Percentiles rank a stretch among this genome's conserved stretches.
These are phyloP conservation scores for Leptinotarsa juncta DNA, from an alignment of 2,888 invertebrate species.

Conservation along the genomic window DNA sequence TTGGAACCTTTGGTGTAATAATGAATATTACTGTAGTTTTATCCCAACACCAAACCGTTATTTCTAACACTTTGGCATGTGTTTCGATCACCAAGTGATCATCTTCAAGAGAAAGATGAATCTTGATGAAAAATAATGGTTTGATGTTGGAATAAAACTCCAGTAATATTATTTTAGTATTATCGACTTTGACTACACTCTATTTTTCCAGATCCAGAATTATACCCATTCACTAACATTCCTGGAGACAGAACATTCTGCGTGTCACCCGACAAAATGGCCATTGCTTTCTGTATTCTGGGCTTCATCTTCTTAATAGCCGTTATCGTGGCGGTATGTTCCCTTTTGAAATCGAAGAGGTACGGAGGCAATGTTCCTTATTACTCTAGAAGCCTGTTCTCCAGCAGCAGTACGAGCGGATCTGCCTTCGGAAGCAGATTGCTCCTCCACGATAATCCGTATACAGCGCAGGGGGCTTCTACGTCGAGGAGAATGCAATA, in stretches of 20 bases:
- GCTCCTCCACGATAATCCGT: conserved; percentile 72
- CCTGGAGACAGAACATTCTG: conserved; percentile 77
- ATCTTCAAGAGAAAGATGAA: no score
- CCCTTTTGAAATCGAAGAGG: conserved; percentile 73
- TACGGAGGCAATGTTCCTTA: conserved; percentile 67
- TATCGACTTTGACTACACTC: not conserved
- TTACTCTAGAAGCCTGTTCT: conserved; percentile 74
- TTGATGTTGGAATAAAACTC: no score
- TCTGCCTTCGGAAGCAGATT: conserved; percentile 73
- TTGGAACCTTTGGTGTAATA: no score
- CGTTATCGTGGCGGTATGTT: conserved; percentile 76
- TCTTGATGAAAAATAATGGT: no score
- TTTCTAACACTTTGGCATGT: no score
- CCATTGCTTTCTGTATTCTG: conserved; percentile 78
- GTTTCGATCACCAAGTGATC: no score
- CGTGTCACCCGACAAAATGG: conserved; percentile 81
- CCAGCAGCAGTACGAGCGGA: conserved; percentile 70
- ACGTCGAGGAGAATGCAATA: conserved; percentile 56
- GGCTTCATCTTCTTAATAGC: conserved; percentile 80
- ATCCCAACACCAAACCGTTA: no score
- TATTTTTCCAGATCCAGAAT: conserved; percentile 51
- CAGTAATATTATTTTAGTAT: no score
- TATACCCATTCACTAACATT: conserved; percentile 58
- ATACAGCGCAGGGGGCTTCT: conserved; percentile 67
- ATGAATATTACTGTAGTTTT: no score